phyloP scores from a whole-genome alignment of 2,888 invertebrate species.

The Nycteola revayana region DNA sequence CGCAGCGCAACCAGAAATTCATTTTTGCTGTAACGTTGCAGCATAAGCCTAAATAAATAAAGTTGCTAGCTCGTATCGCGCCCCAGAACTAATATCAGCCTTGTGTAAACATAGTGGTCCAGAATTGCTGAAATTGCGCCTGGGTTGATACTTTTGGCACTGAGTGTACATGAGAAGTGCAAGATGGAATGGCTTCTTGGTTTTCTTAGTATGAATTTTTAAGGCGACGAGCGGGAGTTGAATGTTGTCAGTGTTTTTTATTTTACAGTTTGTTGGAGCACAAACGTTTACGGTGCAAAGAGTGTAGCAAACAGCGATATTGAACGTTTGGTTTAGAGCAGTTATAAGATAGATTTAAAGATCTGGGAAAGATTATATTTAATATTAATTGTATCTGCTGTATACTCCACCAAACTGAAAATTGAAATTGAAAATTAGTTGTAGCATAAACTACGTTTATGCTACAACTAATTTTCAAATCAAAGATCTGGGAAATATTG shows the following conservation, averaged over 20 bases:
- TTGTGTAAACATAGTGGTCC: constrained; percentile 46
- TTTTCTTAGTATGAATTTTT: constrained; percentile 40
- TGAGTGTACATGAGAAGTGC: constrained; percentile 27
- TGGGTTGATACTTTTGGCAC: constrained; percentile 40
- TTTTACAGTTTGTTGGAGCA: constrained; percentile 8
- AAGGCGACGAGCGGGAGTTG: constrained; percentile 21
- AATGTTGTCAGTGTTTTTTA: constrained; percentile 19
- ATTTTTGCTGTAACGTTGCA: constrained; percentile 34
- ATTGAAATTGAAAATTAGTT: too few relatives aligned
- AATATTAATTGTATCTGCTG: too few relatives aligned
- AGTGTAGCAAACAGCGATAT: too few relatives aligned
- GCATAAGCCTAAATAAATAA: constrained; percentile 47
- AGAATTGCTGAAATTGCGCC: constrained; percentile 48
- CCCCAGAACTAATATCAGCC: constrained; percentile 54
- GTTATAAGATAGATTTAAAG: too few relatives aligned
- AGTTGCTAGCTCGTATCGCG: constrained; percentile 35
- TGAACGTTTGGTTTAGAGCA: too few relatives aligned
- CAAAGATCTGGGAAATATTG: too few relatives aligned
- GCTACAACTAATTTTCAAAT: too few relatives aligned
- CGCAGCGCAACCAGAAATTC: constrained; percentile 23
- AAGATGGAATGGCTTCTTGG: constrained; percentile 30
- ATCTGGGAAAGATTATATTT: too few relatives aligned
- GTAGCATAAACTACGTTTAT: too few relatives aligned
- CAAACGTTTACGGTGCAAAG: constrained; percentile 7
- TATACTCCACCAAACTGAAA: too few relatives aligned